Conservation (phyloP, 2,113 vertebrate genomes). For the Leiothrix lutea region DNA sequence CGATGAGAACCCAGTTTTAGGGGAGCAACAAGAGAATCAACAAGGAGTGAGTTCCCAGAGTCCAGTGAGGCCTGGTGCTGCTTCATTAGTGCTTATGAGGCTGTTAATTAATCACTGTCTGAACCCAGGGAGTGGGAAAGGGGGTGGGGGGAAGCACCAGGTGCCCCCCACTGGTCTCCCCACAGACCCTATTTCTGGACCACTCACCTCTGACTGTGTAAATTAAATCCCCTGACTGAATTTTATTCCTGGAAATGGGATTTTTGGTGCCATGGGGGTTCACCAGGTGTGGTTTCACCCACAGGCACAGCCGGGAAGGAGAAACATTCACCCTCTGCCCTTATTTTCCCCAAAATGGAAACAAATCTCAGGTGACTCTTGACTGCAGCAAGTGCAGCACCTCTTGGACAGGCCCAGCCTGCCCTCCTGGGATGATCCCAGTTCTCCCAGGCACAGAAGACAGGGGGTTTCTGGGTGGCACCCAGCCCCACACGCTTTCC, state of each 20-base stretch:
- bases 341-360: background rate
- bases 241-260: background rate
- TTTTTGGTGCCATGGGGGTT: background rate
- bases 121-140: background rate
- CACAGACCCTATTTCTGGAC: fast-evolving
- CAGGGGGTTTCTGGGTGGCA: background rate
- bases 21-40: background rate
- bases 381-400: fast-evolving
- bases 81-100: fast-evolving
- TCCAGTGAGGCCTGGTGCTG: background rate
- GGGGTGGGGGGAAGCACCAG: background rate
- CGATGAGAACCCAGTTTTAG: fast-evolving
- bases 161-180: background rate
- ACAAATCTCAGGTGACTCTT: background rate
- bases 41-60: background rate
- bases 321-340: background rate
- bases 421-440: background rate
- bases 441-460: background rate
- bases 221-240: background rate
- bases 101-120: background rate
- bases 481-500: fast-evolving
- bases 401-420: background rate
- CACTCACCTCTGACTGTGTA: background rate
- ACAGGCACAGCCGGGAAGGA: fast-evolving
- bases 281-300: background rate